Evolutionary conservation across 2,888 invertebrate species (phyloP).

Genomic region (Eilema sororculum): DNA sequence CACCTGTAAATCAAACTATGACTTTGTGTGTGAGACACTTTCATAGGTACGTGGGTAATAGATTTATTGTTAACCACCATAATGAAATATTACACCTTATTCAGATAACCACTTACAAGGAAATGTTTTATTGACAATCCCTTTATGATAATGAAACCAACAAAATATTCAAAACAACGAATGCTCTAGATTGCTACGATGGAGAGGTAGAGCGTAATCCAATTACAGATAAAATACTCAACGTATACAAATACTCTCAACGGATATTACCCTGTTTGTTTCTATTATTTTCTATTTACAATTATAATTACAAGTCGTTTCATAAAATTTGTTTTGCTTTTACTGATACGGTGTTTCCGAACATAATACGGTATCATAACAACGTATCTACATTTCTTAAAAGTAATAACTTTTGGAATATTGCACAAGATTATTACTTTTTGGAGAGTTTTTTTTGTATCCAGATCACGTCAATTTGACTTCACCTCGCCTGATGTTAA

Average conservation of each 20-base stretch:
- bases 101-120: background rate
- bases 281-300: constrained; percentile 46
- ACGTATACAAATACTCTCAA: constrained; percentile 45
- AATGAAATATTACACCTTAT: too few species aligned
- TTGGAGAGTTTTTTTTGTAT: too few species aligned
- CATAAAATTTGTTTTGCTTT: constrained; percentile 19
- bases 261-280: constrained; percentile 48
- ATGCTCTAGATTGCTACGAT: constrained; percentile 18
- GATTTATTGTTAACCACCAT: too few species aligned
- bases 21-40: too few species aligned
- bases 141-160: constrained; percentile 21
- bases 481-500: too few species aligned
- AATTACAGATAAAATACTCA: constrained; percentile 45
- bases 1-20: too few species aligned
- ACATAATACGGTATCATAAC: constrained; percentile 7
- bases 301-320: constrained; percentile 39
- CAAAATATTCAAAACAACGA: constrained; percentile 28
- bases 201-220: constrained; percentile 35
- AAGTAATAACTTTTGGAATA: background rate
- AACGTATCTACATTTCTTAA: background rate
- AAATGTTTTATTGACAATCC: constrained; percentile 11
- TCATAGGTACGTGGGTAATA: too few species aligned
- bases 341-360: constrained; percentile 22
- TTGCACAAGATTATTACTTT: background rate
- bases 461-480: too few species aligned